Evolutionary conservation across 1,140 invertebrate genomes (phyloP).

Genomic region (Ditylenchus dipsaci): DNA sequence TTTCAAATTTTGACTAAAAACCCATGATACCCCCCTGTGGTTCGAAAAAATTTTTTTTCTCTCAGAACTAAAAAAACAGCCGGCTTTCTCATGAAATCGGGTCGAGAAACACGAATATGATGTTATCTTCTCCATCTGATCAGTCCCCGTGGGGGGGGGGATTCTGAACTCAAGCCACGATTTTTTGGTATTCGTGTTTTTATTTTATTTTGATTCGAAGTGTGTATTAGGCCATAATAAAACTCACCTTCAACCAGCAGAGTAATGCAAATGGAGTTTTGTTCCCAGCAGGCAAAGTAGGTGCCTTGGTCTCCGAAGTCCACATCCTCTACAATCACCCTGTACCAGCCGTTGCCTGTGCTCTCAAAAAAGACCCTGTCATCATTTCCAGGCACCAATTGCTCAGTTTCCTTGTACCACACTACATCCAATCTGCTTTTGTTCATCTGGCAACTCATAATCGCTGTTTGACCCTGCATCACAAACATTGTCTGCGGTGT

Average conservation of each 20-base stretch:
- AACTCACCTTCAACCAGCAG: constrained; percentile 51
- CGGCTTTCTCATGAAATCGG: no score
- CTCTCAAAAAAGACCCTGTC: constrained; percentile 28
- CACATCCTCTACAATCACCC: constrained; percentile 29
- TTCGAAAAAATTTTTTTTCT: no score
- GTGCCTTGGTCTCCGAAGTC: constrained; percentile 45
- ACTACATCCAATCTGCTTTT: constrained; percentile 24
- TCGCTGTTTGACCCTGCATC: constrained; percentile 54
- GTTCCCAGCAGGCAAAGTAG: constrained; percentile 43
- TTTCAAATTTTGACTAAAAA: no score
- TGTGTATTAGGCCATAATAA: constrained; percentile 1
- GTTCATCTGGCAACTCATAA: constrained; percentile 37
- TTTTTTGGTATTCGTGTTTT: no score
- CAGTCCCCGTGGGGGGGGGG: no score
- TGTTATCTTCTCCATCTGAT: no score
- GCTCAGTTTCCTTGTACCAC: constrained; percentile 42
- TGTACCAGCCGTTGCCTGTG: constrained; percentile 34
- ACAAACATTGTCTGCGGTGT: constrained; percentile 37
- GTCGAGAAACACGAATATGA: no score
- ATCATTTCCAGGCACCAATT: constrained; percentile 2
- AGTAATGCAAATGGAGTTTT: constrained; percentile 43
- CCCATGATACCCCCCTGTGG: no score
- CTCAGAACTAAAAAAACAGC: no score
- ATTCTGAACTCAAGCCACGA: no score
- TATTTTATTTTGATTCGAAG: no score